Conservation (phyloP, 2,113 vertebrate species). For the Proteles cristata region DNA sequence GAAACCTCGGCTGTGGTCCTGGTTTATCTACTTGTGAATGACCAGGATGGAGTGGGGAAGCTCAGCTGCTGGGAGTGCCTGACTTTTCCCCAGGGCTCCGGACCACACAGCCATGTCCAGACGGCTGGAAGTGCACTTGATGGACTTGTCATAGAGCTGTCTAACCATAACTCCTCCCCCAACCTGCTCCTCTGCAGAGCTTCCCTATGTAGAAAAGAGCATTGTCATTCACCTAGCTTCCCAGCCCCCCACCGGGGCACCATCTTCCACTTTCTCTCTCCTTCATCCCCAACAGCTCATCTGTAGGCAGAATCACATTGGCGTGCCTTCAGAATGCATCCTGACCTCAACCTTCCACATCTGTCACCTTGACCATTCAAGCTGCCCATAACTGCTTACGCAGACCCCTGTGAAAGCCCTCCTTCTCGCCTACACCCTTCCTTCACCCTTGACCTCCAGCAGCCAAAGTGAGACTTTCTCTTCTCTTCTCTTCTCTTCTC, state of each 20-base stretch:
- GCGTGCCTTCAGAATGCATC: neutral
- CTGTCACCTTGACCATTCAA: neutral
- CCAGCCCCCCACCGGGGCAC: too few species aligned
- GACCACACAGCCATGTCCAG: neutral
- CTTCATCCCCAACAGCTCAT: neutral
- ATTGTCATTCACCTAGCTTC: neutral
- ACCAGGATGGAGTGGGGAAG: neutral
- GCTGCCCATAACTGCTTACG: neutral
- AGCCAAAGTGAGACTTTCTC: neutral
- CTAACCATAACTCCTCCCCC: neutral
- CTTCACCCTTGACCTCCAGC: neutral
- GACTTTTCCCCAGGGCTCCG: neutral
- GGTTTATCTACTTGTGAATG: neutral
- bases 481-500: too few species aligned
- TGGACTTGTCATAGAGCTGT: neutral
- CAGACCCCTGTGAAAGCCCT: neutral
- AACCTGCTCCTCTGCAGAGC: neutral
- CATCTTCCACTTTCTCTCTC: neutral
- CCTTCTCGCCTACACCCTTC: neutral
- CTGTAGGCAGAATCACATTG: neutral
- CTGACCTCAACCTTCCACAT: neutral
- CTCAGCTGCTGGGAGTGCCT: accelerated
- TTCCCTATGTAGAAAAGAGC: accelerated
- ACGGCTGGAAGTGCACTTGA: neutral
- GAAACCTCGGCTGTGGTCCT: neutral